phyloP scores from a whole-genome alignment of 2,888 invertebrate species.

The Limnephilus rhombicus region DNA sequence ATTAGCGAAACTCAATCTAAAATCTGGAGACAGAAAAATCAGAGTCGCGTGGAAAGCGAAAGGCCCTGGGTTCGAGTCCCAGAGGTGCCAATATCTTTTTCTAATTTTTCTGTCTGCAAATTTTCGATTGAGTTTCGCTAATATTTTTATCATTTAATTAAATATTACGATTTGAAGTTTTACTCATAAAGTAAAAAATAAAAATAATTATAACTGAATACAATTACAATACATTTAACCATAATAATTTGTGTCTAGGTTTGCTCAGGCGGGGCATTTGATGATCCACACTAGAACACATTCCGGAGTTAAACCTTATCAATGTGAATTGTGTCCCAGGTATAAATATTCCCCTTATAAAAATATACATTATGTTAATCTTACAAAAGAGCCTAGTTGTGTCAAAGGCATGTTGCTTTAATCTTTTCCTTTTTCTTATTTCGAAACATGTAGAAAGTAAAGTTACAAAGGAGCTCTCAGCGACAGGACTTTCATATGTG shows the following conservation, averaged over 20 bases:
- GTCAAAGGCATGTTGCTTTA: not conserved
- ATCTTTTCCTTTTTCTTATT: not conserved
- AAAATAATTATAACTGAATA: not conserved
- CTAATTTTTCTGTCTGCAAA: no score
- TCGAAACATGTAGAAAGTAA: not conserved
- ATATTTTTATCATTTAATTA: no score
- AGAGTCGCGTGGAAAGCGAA: no score
- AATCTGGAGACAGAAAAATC: no score
- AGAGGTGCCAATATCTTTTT: no score
- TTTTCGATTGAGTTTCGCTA: no score
- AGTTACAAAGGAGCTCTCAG: not conserved
- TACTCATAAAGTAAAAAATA: no score
- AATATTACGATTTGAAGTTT: no score
- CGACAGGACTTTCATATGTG: not conserved
- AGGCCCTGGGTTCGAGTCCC: no score
- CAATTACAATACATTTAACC: not conserved
- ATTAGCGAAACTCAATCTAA: no score
- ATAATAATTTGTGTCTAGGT: constrained; percentile 47
- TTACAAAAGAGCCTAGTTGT: not conserved
- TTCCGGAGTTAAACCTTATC: constrained; percentile 64
- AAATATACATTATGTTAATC: not conserved
- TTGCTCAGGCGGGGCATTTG: constrained; percentile 62
- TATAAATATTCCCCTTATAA: not conserved
- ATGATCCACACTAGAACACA: constrained; percentile 61
- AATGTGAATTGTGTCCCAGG: constrained; percentile 62